These are phyloP conservation scores for Delichon dasypus DNA, from an alignment of 2,797 vertebrate species.

Conservation along the genomic window DNA sequence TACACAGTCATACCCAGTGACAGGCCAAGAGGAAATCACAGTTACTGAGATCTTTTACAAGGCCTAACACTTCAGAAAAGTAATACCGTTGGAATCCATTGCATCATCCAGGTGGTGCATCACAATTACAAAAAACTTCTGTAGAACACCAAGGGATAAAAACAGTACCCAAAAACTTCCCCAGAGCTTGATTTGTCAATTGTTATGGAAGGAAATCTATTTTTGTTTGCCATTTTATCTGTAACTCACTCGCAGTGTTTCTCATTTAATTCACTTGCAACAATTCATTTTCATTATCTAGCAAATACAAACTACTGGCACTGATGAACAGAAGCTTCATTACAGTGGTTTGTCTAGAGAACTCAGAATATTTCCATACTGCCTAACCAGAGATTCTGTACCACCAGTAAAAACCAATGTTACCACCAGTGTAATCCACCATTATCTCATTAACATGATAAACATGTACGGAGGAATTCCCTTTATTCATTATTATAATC, in stretches of 20 bases:
- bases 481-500: neutral
- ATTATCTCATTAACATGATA: neutral
- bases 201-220: neutral
- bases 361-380: neutral
- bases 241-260: neutral
- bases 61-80: neutral
- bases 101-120: neutral
- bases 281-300: neutral
- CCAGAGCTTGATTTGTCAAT: neutral
- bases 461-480: neutral
- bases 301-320: neutral
- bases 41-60: neutral
- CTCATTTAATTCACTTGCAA: neutral
- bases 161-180: neutral
- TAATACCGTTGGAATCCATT: neutral
- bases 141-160: neutral
- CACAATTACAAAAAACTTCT: neutral
- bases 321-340: neutral
- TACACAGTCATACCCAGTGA: neutral
- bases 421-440: neutral
- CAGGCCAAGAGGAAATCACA: neutral
- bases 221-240: neutral
- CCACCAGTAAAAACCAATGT: neutral
- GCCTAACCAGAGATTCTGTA: neutral
- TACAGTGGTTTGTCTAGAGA: neutral